These are phyloP conservation scores for Tyrannus savana DNA, from an alignment of 2,113 vertebrate species.

Conservation along the genomic window DNA sequence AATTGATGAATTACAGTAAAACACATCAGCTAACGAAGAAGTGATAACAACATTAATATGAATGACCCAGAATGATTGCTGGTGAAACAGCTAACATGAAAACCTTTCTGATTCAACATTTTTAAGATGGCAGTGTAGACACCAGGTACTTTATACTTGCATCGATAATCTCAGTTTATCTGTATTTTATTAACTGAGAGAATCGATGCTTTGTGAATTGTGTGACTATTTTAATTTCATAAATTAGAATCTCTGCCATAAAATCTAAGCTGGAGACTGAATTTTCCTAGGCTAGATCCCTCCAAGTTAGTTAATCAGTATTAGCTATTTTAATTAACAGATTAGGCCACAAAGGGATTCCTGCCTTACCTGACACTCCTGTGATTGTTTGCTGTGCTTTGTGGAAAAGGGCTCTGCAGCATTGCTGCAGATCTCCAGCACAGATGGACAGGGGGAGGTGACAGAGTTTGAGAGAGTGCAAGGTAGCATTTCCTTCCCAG, in stretches of 20 bases:
- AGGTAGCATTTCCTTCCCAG: neutral
- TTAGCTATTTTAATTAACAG: neutral
- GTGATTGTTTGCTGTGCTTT: neutral
- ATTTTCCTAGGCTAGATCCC: neutral
- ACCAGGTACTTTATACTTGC: neutral
- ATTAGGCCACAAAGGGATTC: neutral
- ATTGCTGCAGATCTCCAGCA: neutral
- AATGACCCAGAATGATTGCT: neutral
- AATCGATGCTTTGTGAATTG: neutral
- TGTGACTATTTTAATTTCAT: neutral
- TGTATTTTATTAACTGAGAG: neutral
- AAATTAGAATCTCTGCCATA: neutral
- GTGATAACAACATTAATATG: neutral
- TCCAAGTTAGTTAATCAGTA: neutral
- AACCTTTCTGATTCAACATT: neutral
- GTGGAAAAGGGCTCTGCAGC: neutral
- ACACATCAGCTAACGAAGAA: neutral
- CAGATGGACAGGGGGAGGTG: neutral
- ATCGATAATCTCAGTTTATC: neutral
- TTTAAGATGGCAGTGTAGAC: neutral
- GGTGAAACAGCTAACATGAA: neutral
- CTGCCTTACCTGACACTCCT: neutral
- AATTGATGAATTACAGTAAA: neutral
- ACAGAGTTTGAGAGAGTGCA: neutral
- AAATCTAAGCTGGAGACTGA: neutral